Evolutionary conservation across 1,140 invertebrate species (phyloP).

Genomic region (Orius insidiosus): DNA sequence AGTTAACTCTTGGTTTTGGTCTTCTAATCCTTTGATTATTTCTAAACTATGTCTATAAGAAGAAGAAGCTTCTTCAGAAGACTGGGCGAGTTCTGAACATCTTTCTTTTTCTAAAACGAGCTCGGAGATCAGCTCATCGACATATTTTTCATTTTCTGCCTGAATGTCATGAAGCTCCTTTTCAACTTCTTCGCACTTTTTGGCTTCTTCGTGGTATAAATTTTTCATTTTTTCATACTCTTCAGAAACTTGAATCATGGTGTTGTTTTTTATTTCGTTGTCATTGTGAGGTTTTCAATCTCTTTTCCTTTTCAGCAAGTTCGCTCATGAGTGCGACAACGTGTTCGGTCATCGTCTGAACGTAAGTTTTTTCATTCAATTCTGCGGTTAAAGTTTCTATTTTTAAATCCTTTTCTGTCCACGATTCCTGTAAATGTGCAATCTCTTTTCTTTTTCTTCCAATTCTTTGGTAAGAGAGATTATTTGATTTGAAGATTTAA

Average conservation of each 20-base stretch:
- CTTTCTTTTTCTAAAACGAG: constrained; percentile 17
- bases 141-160: constrained; percentile 14
- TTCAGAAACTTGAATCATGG: constrained; percentile 12
- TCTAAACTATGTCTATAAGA: no score
- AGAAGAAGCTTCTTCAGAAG: not conserved
- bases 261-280: constrained; percentile 13
- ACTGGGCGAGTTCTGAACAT: constrained; percentile 13
- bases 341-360: constrained; percentile 12
- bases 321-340: constrained; percentile 13
- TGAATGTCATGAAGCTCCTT: constrained; percentile 12
- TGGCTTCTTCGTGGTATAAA: constrained; percentile 8
- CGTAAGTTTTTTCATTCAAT: constrained; percentile 10
- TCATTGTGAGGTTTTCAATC: constrained; percentile 9
- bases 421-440: constrained; percentile 2
- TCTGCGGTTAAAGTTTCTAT: constrained; percentile 8
- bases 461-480: constrained; percentile 4
- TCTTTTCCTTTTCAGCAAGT: constrained; percentile 8
- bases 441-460: constrained; percentile 5
- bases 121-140: constrained; percentile 17
- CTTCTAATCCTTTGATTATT: not conserved
- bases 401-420: constrained; percentile 13
- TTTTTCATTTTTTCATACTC: constrained; percentile 16
- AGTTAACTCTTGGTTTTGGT: constrained; percentile 6
- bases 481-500: constrained; percentile 8
- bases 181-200: constrained; percentile 10